These are phyloP conservation scores for Atlantisia rogersi DNA, from an alignment of 2,113 vertebrate genomes.

Conservation along the genomic window DNA sequence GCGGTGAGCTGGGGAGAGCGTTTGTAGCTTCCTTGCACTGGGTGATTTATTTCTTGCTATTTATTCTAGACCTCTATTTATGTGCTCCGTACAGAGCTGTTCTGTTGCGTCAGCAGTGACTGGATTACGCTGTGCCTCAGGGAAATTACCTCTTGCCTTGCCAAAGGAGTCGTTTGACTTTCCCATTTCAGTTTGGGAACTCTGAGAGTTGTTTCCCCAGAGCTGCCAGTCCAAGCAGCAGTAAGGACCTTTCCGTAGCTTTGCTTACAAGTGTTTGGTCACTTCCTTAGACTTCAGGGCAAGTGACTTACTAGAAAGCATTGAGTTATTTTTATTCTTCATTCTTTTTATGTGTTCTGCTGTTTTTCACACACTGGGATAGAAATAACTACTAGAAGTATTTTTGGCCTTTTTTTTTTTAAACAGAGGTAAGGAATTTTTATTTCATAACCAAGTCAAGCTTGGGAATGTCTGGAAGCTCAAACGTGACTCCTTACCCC, in stretches of 20 bases:
- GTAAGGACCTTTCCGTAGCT: not conserved
- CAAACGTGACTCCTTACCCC: not conserved
- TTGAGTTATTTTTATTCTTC: not conserved
- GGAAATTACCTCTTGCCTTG: not conserved
- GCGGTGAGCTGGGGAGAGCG: not conserved
- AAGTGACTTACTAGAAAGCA: not conserved
- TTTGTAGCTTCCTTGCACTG: not conserved
- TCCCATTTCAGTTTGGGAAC: rapidly evolving
- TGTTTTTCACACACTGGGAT: not conserved
- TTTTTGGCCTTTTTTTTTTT: not conserved
- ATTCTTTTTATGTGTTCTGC: not conserved
- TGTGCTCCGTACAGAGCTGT: not conserved
- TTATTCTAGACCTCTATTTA: not conserved
- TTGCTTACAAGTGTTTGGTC: not conserved
- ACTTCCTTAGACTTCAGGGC: not conserved
- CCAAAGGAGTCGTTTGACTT: not conserved
- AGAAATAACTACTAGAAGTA: not conserved
- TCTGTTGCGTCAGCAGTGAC: not conserved
- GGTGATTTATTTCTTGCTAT: not conserved
- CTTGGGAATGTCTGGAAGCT: not conserved
- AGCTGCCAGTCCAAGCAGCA: not conserved
- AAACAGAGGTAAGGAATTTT: not conserved
- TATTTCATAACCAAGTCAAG: not conserved
- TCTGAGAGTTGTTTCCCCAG: not conserved
- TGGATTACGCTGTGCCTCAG: not conserved